A percentile compares a stretch with the other conserved stretches of the same genome.
Conservation (phyloP, 2,888 invertebrate species). For the Blastobasis adustella region DNA sequence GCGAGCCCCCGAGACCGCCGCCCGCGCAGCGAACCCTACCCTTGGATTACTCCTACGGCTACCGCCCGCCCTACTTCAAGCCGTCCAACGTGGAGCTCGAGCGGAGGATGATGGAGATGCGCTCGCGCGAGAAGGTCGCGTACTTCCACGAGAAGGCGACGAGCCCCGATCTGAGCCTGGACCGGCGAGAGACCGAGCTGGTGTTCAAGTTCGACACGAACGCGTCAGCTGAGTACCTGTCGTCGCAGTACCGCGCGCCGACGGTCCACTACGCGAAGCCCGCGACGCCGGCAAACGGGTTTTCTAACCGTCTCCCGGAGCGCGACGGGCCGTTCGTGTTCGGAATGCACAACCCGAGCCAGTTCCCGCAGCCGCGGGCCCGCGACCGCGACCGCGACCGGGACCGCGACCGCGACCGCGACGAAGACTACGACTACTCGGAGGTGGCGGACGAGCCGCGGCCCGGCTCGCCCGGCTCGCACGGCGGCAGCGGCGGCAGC, state of each 20-base stretch:
- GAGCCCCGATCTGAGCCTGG: constrained; percentile 57
- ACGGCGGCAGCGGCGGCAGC: constrained; percentile 59
- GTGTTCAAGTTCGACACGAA: constrained; percentile 67
- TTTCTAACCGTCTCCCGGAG: constrained; percentile 54
- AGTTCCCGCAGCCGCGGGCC: constrained; percentile 55
- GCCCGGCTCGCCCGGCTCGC: constrained; percentile 18
- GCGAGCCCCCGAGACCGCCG: constrained; percentile 52
- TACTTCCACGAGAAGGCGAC: constrained; percentile 68
- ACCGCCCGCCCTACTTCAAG: constrained; percentile 62
- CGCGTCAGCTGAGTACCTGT: constrained; percentile 58
- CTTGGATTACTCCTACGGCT: constrained; percentile 41
- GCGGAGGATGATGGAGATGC: constrained; percentile 54
- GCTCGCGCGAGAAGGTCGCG: constrained; percentile 63
- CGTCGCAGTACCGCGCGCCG: constrained; percentile 60
- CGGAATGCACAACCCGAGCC: constrained; percentile 73
- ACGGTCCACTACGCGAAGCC: constrained; percentile 62
- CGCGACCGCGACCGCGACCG: constrained; percentile 65
- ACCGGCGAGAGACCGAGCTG: constrained; percentile 62
- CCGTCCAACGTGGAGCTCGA: constrained; percentile 69
- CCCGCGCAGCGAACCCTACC: constrained; percentile 50
- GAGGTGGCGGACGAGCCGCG: constrained; percentile 59
- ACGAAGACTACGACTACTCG: constrained; percentile 59
- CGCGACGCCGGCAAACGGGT: constrained; percentile 61
- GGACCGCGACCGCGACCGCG: constrained; percentile 47
- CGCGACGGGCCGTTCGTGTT: constrained; percentile 77